Evolutionary conservation across 1,140 invertebrate genomes (phyloP), one percentile per base, ranked within the genome.

Genomic region (Rhopalosiphum padi): DNA sequence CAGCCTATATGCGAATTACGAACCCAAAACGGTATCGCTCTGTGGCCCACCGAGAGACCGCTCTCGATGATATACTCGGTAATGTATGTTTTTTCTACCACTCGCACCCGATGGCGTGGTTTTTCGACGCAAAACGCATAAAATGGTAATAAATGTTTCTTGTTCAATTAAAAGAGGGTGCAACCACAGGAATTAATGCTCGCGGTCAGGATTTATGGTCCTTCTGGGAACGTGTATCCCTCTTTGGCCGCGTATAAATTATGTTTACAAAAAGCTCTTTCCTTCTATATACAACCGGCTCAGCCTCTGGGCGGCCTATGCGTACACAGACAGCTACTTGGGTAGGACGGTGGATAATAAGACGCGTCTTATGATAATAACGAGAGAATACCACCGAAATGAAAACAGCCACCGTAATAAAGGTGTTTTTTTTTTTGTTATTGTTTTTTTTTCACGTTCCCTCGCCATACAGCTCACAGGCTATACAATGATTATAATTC

Each of bases 81-180:
- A 25, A 46, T 87, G 22, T 85, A 85, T 85, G 41, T 89, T 89
- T 37, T 48, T 48, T 88, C 25, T 87, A 46, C 11, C n/a, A 37
- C 48, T 37, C 9, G 18, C 30, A 8, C 48, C 11, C 68, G 68
- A 1, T 46, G n/a, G 22, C 25, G 68, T 51, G 68, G 68, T 83
- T 82, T 92, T 92, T 92, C 83, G 91, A 92, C 91, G 68, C 35
- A 23, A 83, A 92, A 92, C 91, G 68, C 91, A 92, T 92, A 92
- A 92, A 92, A 92, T 53, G 68, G 68, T 92, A 83, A 92, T 92
- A 92, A 92, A 92, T 92, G 77, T 92, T 92, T 83, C 91, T 92
- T 92, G 91, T 92, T 82, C 91, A 92, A 92, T 92, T 92, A 92
- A 92, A 92, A 92, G 41, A 48, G 91, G 91, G 91, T 37, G 60